These are phyloP conservation scores for Polydrusus pterygomalis DNA, from an alignment of 2,888 invertebrate species.

Conservation along the genomic window DNA sequence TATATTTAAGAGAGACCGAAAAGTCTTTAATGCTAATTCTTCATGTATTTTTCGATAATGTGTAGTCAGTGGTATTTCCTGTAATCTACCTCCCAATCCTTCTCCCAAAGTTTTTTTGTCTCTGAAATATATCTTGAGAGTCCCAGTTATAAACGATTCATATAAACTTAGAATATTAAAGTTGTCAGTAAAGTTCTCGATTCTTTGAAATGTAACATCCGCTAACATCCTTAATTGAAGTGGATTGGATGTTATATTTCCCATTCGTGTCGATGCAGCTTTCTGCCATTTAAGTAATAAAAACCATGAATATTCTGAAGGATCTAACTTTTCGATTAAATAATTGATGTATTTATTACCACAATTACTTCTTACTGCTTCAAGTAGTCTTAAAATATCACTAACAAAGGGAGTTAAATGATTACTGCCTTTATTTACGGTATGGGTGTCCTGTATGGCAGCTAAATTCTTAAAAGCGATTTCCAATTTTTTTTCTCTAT, in stretches of 20 bases:
- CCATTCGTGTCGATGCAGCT: not conserved
- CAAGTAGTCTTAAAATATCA: constrained; percentile 1
- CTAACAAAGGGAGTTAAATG: not conserved
- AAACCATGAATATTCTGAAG: not conserved
- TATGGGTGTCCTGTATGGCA: not conserved
- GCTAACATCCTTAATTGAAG: constrained; percentile 20
- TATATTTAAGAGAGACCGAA: not conserved
- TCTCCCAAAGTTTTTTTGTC: constrained; percentile 5
- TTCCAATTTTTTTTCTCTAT: not conserved
- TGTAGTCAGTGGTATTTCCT: not conserved
- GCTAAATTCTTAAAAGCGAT: not conserved
- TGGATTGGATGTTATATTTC: constrained; percentile 2
- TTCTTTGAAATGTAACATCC: not conserved
- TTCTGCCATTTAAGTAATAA: constrained; percentile 8
- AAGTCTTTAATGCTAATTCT: not conserved
- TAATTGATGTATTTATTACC: not conserved
- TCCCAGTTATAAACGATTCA: not conserved
- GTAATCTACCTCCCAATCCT: not conserved
- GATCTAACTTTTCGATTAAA: not conserved
- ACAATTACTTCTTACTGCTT: not conserved
- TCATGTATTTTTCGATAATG: constrained; percentile 5
- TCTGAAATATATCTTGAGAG: not conserved
- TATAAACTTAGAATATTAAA: constrained; percentile 1
- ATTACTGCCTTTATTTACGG: too few species aligned
- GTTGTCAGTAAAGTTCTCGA: not conserved